Base-by-base conservation (phyloP, 2,888 invertebrate genomes). In the Drosophila kuntzei region DNA sequence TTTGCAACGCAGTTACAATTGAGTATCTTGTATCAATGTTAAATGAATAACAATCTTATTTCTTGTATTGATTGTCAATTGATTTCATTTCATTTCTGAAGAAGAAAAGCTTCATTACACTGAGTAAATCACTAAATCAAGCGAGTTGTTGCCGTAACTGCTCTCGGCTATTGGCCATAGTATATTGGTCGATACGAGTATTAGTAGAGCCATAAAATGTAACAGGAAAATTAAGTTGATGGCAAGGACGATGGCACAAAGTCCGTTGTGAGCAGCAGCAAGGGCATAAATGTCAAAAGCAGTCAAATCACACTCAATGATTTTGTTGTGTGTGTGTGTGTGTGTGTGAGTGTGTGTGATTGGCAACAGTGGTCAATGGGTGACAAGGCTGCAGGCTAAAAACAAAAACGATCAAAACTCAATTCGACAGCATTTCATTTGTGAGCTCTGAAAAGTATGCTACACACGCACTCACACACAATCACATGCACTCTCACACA, bases 211-310 rank as follows among this genome's bases (percentile, higher is more conserved):
- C 79, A 89, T 89, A 87, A 89, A 80, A 71, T 77, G 69, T 61
- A 79, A 67, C 76, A 75, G 75, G 71, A 75, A 87, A 83, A 75
- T 76, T 79, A 79, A 83, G 75, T 85, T 71, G 61, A 76, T 67
- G 27, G 61, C 70, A 63, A 67, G 65, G 51, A 61, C 64, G n/a
- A n/a, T n/a, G n/a, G 64, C 51, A 47, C 46, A 51, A 41, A 22
- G 51, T 41, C 14, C 43, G 37, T 47, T 36, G 60, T n/a, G n/a
- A n/a, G 46, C 39, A 58, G 37, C 6, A 25, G 58, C 43, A 67
- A 67, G 84, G 61, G 63, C 80, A 87, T 85, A 80, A 87, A 85
- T 89, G 87, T 84, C 89, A 87, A 80, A 67, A 80, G 69, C 89
- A 87, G 87, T 84, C 72, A 79, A 89, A 87, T 88, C 77, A 65